phyloP scores from a whole-genome alignment of 92 coral and sea anemone species.

The Heliopora coerulea region DNA sequence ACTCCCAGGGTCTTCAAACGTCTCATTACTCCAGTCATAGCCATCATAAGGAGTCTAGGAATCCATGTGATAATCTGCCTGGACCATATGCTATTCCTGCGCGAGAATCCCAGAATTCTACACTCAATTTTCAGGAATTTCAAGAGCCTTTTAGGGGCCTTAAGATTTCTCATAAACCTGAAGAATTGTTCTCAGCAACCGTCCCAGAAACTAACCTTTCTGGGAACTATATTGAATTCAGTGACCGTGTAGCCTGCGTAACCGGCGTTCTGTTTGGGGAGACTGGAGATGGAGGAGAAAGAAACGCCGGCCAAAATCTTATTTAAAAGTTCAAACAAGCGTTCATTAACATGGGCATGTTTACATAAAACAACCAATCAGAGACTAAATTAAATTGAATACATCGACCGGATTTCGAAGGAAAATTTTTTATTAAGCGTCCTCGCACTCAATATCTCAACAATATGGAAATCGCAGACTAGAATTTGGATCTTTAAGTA shows the following conservation, averaged over 20 bases:
- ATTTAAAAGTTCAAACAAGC: too few relatives aligned
- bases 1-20: not conserved
- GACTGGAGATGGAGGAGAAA: constrained; percentile 2
- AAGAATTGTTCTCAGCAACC: constrained; percentile 54
- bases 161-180: constrained; percentile 46
- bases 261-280: constrained; percentile 32
- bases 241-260: constrained; percentile 33
- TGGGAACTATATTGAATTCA: constrained; percentile 43
- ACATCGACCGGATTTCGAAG: too few relatives aligned
- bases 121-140: constrained; percentile 25
- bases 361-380: too few relatives aligned
- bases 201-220: constrained; percentile 37
- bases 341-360: too few relatives aligned
- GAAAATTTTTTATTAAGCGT: too few relatives aligned
- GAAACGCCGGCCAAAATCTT: too few relatives aligned
- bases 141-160: constrained; percentile 24
- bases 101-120: constrained; percentile 21
- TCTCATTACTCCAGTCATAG: constrained; percentile 42
- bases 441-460: too few relatives aligned
- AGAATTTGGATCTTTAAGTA: too few relatives aligned
- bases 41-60: constrained; percentile 39
- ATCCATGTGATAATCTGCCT: constrained; percentile 45
- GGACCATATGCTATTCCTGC: constrained; percentile 39
- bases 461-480: too few relatives aligned
- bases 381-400: too few relatives aligned